phyloP scores from a whole-genome alignment of 92 coral and sea anemone genomes.

The Bergia sp. region DNA sequence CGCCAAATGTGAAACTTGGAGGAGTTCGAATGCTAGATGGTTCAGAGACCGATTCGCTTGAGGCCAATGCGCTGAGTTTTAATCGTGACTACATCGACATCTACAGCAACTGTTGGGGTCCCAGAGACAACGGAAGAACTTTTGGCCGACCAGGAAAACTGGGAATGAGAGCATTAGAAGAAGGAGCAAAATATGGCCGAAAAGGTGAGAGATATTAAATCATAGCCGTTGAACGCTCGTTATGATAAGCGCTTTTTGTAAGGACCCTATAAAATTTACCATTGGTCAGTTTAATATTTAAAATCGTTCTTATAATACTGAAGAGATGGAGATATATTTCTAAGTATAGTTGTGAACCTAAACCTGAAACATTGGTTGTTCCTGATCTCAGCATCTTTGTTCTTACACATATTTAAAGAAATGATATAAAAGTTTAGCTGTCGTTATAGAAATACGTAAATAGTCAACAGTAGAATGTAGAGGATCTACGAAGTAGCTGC shows the following conservation, averaged over 20 bases:
- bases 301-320: no score
- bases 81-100: slow-evolving; percentile 58
- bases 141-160: slow-evolving; percentile 62
- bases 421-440: no score
- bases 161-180: slow-evolving; percentile 55
- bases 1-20: slow-evolving; percentile 67
- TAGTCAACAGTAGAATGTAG: no score
- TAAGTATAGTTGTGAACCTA: no score
- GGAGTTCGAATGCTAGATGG: slow-evolving; percentile 67
- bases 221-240: no score
- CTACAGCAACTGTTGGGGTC: slow-evolving; percentile 78
- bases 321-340: no score
- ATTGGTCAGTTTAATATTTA: neutral
- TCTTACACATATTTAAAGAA: no score
- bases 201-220: slow-evolving; percentile 37
- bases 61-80: slow-evolving; percentile 51
- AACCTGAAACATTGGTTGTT: no score
- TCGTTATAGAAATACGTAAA: no score
- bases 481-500: no score
- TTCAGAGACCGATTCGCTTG: slow-evolving; percentile 57
- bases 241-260: neutral
- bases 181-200: slow-evolving; percentile 58
- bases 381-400: no score
- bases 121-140: slow-evolving; percentile 56
- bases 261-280: neutral